Conservation (phyloP, 2,113 vertebrate species). For the Carassius carassius region DNA sequence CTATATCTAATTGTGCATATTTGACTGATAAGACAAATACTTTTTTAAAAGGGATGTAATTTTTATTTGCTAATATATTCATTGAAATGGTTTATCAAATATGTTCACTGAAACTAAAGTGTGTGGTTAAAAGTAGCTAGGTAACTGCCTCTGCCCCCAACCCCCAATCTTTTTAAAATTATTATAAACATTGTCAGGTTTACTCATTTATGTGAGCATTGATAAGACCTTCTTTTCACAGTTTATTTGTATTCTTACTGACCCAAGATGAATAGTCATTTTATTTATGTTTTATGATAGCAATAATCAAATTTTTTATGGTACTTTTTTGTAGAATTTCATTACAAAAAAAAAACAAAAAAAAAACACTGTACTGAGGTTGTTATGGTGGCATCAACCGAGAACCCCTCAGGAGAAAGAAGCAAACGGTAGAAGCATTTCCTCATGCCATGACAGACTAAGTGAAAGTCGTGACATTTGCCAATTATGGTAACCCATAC, state of each 20-base stretch:
- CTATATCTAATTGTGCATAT: not conserved
- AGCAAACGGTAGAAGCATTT: not conserved
- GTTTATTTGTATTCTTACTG: not conserved
- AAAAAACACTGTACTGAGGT: too few relatives aligned
- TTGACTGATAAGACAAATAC: not conserved
- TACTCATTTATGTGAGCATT: not conserved
- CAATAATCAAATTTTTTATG: too few relatives aligned
- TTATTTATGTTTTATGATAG: too few relatives aligned
- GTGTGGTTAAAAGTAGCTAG: not conserved
- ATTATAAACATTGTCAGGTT: not conserved
- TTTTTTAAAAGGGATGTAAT: not conserved
- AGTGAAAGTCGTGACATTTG: too few relatives aligned
- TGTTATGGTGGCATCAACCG: not conserved
- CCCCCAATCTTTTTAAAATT: not conserved
- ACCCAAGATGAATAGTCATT: not conserved
- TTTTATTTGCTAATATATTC: not conserved
- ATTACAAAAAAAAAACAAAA: too few relatives aligned
- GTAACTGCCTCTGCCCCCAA: not conserved
- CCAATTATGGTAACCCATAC: too few relatives aligned
- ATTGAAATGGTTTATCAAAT: not conserved
- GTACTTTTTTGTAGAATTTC: too few relatives aligned
- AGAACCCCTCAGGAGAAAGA: not conserved
- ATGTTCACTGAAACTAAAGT: not conserved
- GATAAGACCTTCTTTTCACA: not conserved
- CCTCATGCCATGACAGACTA: not conserved